phyloP scores from a whole-genome alignment of 2,888 invertebrate species.

The Lomographa bimaculata region DNA sequence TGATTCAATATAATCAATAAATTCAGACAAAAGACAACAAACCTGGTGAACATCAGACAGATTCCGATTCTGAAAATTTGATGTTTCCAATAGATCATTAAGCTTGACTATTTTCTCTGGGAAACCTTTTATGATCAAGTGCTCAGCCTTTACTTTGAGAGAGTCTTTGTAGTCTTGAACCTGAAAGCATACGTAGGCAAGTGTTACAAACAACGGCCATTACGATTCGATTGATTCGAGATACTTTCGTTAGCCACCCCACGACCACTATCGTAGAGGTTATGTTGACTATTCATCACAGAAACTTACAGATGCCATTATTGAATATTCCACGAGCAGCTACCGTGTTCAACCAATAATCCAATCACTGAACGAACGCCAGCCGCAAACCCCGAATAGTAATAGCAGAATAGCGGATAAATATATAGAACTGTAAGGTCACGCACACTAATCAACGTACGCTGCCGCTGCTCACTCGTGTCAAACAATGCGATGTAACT shows the following conservation, averaged over 20 bases:
- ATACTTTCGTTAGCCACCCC: slow-evolving; percentile 35
- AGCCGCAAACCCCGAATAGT: slow-evolving; percentile 25
- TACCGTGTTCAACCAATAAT: slow-evolving; percentile 25
- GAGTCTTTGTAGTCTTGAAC: slow-evolving; percentile 96
- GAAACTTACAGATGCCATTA: slow-evolving; percentile 48
- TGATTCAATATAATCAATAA: no score
- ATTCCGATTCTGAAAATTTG: slow-evolving; percentile 91
- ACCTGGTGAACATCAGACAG: slow-evolving; percentile 91
- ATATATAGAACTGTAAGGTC: slow-evolving; percentile 47
- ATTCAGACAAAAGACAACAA: slow-evolving; percentile 14
- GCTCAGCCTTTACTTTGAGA: slow-evolving; percentile 94
- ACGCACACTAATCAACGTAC: slow-evolving; percentile 59
- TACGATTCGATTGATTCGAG: slow-evolving; percentile 26
- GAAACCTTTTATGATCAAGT: slow-evolving; percentile 93
- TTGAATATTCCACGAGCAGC: slow-evolving; percentile 24
- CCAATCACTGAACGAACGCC: slow-evolving; percentile 21
- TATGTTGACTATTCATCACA: slow-evolving; percentile 45
- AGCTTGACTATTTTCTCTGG: slow-evolving; percentile 96
- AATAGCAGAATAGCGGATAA: slow-evolving; percentile 19
- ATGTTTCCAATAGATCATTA: slow-evolving; percentile 92
- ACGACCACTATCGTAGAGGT: slow-evolving; percentile 53
- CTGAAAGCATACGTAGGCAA: slow-evolving; percentile 73
- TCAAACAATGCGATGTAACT: slow-evolving; percentile 51
- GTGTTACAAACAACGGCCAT: slow-evolving; percentile 39
- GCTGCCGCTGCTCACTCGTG: slow-evolving; percentile 43